Conservation (phyloP, 2,797 vertebrate species). For the Otus scops region DNA sequence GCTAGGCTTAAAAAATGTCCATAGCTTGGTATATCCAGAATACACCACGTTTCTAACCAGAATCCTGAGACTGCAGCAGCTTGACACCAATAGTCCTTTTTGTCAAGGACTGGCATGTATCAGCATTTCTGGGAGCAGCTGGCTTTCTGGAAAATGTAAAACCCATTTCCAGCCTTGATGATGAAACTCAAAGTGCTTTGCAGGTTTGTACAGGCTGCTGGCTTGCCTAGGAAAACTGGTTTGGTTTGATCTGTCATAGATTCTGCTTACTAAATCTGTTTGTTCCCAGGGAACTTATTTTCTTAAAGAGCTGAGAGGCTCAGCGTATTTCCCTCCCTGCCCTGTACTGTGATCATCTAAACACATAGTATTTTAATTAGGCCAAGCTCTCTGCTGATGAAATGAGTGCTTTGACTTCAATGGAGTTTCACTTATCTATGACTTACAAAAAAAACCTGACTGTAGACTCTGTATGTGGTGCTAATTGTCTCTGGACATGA, state of each 20-base stretch:
- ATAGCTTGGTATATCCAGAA: background rate
- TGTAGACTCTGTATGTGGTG: rapidly evolving
- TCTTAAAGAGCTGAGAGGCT: constrained; percentile 2
- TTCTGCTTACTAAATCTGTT: constrained; percentile 45
- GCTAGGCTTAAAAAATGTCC: background rate
- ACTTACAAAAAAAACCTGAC: background rate
- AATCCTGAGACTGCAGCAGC: background rate
- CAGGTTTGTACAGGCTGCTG: constrained; percentile 34
- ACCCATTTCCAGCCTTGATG: background rate
- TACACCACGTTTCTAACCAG: background rate
- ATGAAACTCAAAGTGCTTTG: background rate
- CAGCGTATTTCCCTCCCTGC: background rate
- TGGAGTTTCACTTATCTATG: background rate
- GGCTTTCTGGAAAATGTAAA: background rate
- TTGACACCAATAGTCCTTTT: background rate
- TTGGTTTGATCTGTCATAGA: constrained; percentile 38
- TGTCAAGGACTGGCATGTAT: background rate
- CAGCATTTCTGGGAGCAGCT: background rate
- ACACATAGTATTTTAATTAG: background rate
- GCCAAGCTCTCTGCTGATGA: background rate
- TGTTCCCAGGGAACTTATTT: constrained; percentile 45
- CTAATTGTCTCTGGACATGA: background rate
- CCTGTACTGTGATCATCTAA: background rate
- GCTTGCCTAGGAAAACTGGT: constrained; percentile 46
- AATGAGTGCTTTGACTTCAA: background rate